Evolutionary conservation across 2,113 vertebrate species (phyloP), one percentile per base, ranked within the genome.

Genomic region (Acrocephalus kingi): DNA sequence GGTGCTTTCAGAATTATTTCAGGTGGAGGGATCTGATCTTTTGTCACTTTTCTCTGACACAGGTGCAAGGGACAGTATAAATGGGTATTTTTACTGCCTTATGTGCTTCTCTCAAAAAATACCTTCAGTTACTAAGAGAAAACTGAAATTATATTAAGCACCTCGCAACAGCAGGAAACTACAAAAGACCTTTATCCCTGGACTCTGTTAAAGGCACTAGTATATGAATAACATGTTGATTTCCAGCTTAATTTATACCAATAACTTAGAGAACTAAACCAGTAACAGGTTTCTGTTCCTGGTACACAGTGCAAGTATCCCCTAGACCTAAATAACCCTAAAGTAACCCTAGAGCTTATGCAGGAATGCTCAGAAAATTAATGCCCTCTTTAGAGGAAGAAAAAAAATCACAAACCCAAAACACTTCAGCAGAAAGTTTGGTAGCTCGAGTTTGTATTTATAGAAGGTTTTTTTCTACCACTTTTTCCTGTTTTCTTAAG

Each of bases 201-300:
- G 41, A 56, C 66, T 94, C 69, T 89, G 45, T 84, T 93, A 89
- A 95, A 91, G 63, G 80, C 90, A 87, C 63, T 92, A 77, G 35
- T 61, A 71, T 64, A 77, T 64, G 72, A 62, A n/a, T 63, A 78
- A 81, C 5, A 35, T 27, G 13, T 25, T 83, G 75, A 63, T 89
- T 95, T 95, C 62, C 88, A 91, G 78, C 77, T 85, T 89, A 72
- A 87, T n/a, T 78, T 85, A 66, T 61, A 85, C 15, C 61, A 86
- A 41, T 75, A 89, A 82, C 73, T 64, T 80, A 61, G 46, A 82
- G 75, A 93, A 79, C 23, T 64, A 82, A 84, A 90, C 20, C 55
- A 89, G 37, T 49, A 54, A 39, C 64, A 80, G 58, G 46, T 66
- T 51, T 55, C 59, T 63, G 68, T 84, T 90, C 84, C 67, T 62